Conservation (phyloP, 2,113 vertebrate species). For the Heliornis fulica region DNA sequence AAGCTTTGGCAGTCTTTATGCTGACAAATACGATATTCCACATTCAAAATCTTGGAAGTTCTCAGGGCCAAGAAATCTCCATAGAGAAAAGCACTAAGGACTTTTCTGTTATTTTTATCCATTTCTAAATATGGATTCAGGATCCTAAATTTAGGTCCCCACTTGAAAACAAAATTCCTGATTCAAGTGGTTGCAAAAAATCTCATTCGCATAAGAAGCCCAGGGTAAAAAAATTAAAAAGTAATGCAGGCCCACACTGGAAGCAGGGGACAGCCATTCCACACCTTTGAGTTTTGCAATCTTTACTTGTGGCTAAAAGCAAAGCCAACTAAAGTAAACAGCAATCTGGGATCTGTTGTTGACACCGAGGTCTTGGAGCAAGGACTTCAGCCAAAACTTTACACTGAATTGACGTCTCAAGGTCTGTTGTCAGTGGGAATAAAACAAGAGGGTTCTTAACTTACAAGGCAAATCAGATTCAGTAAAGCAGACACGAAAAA, state of each 20-base stretch:
- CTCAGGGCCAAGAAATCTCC: neutral
- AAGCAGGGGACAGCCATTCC: neutral
- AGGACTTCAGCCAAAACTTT: neutral
- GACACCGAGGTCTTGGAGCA: slow-evolving; percentile 7
- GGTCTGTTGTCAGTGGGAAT: neutral
- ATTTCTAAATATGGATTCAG: neutral
- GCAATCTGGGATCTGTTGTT: slow-evolving; percentile 38
- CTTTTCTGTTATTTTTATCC: neutral
- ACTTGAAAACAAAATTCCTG: slow-evolving; percentile 28
- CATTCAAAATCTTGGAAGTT: neutral
- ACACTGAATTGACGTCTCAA: neutral
- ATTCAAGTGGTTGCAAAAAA: slow-evolving; percentile 35
- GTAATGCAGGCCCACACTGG: neutral
- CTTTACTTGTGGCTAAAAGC: slow-evolving; percentile 30
- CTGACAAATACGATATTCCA: neutral
- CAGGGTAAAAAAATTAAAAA: neutral
- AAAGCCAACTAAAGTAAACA: slow-evolving; percentile 40
- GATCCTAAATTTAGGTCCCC: slow-evolving; percentile 26
- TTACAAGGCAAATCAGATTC: neutral
- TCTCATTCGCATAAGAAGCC: neutral
- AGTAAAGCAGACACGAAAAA: neutral
- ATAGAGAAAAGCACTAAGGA: neutral
- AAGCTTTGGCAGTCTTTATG: neutral
- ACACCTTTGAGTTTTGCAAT: slow-evolving; percentile 22
- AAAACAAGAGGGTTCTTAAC: neutral